Evolutionary conservation across 2,113 vertebrate genomes (phyloP).

Genomic region (Ifrita kowaldi): DNA sequence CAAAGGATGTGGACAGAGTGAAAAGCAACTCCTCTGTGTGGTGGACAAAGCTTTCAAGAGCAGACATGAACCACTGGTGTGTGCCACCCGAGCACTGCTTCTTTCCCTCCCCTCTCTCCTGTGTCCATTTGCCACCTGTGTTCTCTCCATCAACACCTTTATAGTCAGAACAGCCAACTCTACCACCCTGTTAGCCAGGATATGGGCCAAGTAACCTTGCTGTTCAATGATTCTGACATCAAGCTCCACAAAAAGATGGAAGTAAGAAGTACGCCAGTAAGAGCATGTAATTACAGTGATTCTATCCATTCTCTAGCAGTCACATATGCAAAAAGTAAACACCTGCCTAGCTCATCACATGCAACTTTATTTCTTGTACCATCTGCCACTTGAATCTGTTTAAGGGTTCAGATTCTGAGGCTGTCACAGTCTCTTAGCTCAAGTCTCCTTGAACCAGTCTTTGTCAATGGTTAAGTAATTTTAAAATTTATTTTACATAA

Average conservation of each 20-base stretch:
- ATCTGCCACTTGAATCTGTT: neutral
- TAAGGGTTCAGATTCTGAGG: neutral
- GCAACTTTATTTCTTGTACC: neutral
- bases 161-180: neutral
- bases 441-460: neutral
- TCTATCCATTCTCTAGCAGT: neutral
- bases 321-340: neutral
- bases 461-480: neutral
- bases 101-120: neutral
- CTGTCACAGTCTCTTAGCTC: neutral
- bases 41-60: neutral
- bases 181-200: neutral
- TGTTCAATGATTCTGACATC: neutral
- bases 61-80: neutral
- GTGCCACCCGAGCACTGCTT: neutral
- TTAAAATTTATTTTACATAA: neutral
- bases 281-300: neutral
- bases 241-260: neutral
- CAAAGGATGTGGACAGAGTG: neutral
- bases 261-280: neutral
- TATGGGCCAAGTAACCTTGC: neutral
- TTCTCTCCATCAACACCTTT: neutral
- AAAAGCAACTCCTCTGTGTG: neutral
- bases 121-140: rapidly evolving
- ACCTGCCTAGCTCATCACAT: neutral